These are phyloP conservation scores for Brachionus rotundiformis DNA, from an alignment of 1,140 invertebrate species.

Conservation along the genomic window DNA sequence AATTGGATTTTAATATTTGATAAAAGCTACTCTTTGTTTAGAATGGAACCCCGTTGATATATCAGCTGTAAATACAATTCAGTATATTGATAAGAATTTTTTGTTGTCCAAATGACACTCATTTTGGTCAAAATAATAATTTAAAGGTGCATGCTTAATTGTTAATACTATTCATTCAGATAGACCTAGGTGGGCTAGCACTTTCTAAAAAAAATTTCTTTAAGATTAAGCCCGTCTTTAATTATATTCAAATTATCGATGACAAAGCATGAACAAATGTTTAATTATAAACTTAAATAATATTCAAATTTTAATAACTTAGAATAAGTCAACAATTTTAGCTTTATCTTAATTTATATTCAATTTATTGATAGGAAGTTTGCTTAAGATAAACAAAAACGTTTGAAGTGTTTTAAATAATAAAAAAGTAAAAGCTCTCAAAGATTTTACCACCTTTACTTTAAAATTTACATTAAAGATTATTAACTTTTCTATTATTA, in stretches of 20 bases:
- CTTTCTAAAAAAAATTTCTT: neutral
- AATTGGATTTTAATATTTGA: neutral
- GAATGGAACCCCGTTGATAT: conserved; percentile 1
- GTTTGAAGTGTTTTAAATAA: neutral
- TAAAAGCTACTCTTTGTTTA: conserved; percentile 16
- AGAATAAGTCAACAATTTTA: neutral
- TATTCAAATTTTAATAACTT: neutral
- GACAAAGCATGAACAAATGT: neutral
- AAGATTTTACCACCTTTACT: neutral
- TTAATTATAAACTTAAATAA: conserved; percentile 12
- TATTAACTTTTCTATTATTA: too few species aligned
- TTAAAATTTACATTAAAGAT: neutral
- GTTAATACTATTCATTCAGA: neutral
- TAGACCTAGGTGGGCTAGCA: conserved; percentile 1
- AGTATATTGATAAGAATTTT: neutral
- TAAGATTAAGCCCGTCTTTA: neutral
- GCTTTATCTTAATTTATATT: neutral
- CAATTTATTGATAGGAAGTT: conserved; percentile 2
- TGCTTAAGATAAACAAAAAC: neutral
- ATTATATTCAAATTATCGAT: conserved; percentile 1
- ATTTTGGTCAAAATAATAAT: neutral
- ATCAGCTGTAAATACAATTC: neutral
- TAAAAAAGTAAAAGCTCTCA: neutral
- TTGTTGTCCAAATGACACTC: neutral
- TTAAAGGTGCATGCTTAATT: conserved; percentile 22